Evolutionary conservation across 2,113 vertebrate species (phyloP).

Genomic region (Etia nguti): DNA sequence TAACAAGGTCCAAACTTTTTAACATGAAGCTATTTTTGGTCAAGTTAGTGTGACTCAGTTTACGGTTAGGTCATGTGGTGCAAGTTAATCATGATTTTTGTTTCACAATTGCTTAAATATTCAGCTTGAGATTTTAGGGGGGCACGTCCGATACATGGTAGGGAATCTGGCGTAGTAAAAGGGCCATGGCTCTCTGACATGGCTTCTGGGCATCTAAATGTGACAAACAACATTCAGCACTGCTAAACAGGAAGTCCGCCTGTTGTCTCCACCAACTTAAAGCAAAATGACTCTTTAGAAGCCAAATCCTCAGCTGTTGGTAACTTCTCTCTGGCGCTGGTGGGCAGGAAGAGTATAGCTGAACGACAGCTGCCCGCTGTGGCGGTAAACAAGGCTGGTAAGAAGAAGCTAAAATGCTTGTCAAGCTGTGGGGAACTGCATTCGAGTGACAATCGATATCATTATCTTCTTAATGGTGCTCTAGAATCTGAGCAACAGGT

Average conservation of each 20-base stretch:
- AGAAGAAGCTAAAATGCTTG: background rate
- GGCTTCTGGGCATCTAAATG: too few species aligned
- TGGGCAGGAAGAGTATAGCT: background rate
- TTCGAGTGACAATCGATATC: background rate
- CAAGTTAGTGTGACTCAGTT: background rate
- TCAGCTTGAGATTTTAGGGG: background rate
- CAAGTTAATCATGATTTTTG: background rate
- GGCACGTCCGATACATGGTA: too few species aligned
- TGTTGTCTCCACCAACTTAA: background rate
- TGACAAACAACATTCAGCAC: background rate
- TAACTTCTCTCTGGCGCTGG: fast-evolving
- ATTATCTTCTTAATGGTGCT: background rate
- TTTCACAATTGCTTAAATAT: background rate
- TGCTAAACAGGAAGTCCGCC: background rate
- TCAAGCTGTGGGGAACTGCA: background rate
- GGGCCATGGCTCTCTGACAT: too few species aligned
- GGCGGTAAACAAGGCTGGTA: background rate
- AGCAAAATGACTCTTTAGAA: background rate
- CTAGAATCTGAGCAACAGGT: background rate
- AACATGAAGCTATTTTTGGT: background rate
- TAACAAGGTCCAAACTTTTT: background rate
- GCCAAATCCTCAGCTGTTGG: background rate
- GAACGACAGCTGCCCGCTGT: background rate
- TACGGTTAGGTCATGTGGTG: background rate
- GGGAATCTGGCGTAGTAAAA: too few species aligned